Base-by-base conservation (phyloP, 2,888 invertebrate genomes). In the Helleia helle region DNA sequence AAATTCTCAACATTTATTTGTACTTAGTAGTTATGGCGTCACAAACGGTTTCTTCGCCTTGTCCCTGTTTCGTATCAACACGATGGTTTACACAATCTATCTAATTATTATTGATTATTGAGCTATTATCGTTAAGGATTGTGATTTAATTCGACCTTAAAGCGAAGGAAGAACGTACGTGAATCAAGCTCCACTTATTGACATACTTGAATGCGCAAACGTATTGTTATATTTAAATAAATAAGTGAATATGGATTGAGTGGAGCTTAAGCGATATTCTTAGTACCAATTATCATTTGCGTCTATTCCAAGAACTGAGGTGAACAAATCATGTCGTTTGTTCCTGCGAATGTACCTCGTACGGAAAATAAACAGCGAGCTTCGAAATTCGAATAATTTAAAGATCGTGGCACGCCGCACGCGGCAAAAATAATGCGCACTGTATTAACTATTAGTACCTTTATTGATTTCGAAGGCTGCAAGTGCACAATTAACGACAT, bases 11-110 rank as follows among this genome's bases (percentile, higher is more conserved):
- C 30, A 30, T 30, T 30, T 15, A 15, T 11, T 31, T 22, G 34
- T 7, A 12, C 34, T 13, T n/a, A 5, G 30, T n/a, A 30, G 12
- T 17, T 41, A 29, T 34, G 34, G 28, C 41, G 41, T 27, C 39
- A 40, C 18, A 42, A 43, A 41, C 41, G 42, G 50, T 37, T 41
- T 44, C 42, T 43, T 71, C 46, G 59, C 73, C 74, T 74, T 75
- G 74, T 71, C 65, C 73, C 60, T 67, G 61, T 71, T 74, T 64
- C 49, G 46, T 49, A 38, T 31, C 40, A 46, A 48, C 49, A 48
- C 48, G 44, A 48, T 50, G 44, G 47, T 40, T 59, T 57, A 58
- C 59, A 61, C 60, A 64, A 63, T 59, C 50, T 52, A 47, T 52
- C 52, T 65, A 66, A 64, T 54, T 48, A 46, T 66, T 55, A 55